Base-by-base conservation (phyloP, 1,140 invertebrate species). In the Homarus americanus region DNA sequence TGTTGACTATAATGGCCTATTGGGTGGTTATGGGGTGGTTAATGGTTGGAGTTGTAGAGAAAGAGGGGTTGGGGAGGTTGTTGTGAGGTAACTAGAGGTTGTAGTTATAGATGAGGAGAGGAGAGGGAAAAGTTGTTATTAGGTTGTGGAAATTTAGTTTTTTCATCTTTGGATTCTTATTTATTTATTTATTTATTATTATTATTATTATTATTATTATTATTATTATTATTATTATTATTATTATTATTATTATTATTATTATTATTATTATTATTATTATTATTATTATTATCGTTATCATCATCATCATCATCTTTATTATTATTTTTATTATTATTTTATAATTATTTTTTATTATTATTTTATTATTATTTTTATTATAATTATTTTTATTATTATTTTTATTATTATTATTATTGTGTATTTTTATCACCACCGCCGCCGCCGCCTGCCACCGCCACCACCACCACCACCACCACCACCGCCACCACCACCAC, bases 141-240 rank as follows among this genome's bases (percentile, higher is more conserved):
- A 66, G 28, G 63, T 66, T 28, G 28, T 1, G 28, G 2, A 28
- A 66, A 66, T 24, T 28, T 66, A n/a, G n/a, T 66, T 63, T 12
- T 63, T 28, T 66, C 63, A 66, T 66, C 2, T 7, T 2, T 66
- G 63, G 63, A 9, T 66, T 66, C 1, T n/a, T n/a, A n/a, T n/a
- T n/a, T n/a, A n/a, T n/a, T n/a, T n/a, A n/a, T n/a, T n/a, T n/a
- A n/a, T n/a, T 66, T 66, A 1, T 66, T 66, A 1, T 66, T 66
- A 2, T 66, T 66, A 66, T 66, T 9, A 24, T 63, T 63, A 63
- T 63, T 63, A 63, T 63, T 63, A 63, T 63, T 63, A 63, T 63
- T 63, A 63, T 63, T 63, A 24, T 63, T 63, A 63, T 63, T 63
- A 63, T 63, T 63, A 63, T 63, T 63, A 63, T 63, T 63, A 63